These are phyloP conservation scores for Dorcus parallelipipedus DNA, from an alignment of 2,888 invertebrate genomes.

Conservation along the genomic window DNA sequence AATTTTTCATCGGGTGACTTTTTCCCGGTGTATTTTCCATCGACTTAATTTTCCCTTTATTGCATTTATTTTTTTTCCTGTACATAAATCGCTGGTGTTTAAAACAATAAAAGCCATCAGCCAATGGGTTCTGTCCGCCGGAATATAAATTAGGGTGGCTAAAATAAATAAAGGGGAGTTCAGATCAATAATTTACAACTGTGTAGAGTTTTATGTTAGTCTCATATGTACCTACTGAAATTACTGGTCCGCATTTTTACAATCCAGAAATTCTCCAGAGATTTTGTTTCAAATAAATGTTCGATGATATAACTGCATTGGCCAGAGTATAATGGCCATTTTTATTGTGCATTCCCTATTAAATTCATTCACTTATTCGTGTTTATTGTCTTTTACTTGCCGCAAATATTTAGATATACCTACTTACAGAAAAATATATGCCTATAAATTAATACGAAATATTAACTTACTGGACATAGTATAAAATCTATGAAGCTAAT, in stretches of 20 bases:
- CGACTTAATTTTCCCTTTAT: no score
- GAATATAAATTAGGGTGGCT: constrained; percentile 48
- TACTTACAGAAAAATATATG: no score
- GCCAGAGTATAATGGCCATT: constrained; percentile 21
- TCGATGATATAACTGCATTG: constrained; percentile 40
- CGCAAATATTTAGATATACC: no score
- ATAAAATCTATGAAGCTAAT: no score
- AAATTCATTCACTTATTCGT: constrained; percentile 1
- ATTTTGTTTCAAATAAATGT: constrained; percentile 45
- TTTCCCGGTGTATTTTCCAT: no score
- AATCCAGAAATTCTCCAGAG: constrained; percentile 44
- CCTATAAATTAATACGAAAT: no score
- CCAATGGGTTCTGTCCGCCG: constrained; percentile 31
- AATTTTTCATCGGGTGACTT: no score
- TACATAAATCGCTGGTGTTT: constrained; percentile 30
- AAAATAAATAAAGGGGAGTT: constrained; percentile 48
- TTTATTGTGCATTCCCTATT: constrained; percentile 16
- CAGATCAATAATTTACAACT: constrained; percentile 48
- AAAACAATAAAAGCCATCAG: constrained; percentile 38
- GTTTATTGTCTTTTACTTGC: neutral
- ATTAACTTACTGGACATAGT: no score
- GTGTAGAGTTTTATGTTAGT: constrained; percentile 43
- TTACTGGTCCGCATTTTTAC: constrained; percentile 45
- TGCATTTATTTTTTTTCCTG: constrained; percentile 7
- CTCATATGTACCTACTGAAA: constrained; percentile 41